A percentile compares a stretch with the other conserved stretches of the same genome.
phyloP scores from a whole-genome alignment of 2,113 vertebrate species.

The Dipodomys stephensi region DNA sequence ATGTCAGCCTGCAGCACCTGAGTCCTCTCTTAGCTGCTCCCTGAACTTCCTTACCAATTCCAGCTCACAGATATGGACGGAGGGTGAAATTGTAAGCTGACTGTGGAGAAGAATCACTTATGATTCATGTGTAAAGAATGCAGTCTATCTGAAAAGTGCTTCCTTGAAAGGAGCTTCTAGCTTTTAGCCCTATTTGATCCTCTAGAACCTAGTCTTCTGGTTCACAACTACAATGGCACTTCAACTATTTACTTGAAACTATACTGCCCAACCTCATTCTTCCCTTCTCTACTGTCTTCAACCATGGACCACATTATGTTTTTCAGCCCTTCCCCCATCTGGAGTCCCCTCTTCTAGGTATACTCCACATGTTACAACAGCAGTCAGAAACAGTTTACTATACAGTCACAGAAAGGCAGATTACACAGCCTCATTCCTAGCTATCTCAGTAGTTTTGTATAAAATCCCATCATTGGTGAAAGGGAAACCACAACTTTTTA shows the following conservation, averaged over 20 bases:
- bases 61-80: slow-evolving; percentile 74
- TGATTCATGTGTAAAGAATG: neutral
- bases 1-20: slow-evolving; percentile 92
- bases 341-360: neutral
- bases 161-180: too few species aligned
- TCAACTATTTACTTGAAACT: too few species aligned
- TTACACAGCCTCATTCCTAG: neutral
- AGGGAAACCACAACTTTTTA: neutral
- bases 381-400: neutral
- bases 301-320: neutral
- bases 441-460: slow-evolving; percentile 8
- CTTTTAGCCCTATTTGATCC: too few species aligned
- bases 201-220: too few species aligned
- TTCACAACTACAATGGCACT: too few species aligned
- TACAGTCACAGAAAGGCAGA: neutral
- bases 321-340: neutral
- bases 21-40: slow-evolving; percentile 92
- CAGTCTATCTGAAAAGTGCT: too few species aligned
- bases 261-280: too few species aligned
- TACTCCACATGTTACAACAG: neutral
- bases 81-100: rapidly evolving
- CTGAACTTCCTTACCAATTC: slow-evolving; percentile 91
- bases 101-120: neutral
- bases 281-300: neutral
- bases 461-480: neutral